Evolutionary conservation across 1,140 invertebrate genomes (phyloP), one percentile per base, ranked within the genome.

Genomic region (Galleria mellonella): DNA sequence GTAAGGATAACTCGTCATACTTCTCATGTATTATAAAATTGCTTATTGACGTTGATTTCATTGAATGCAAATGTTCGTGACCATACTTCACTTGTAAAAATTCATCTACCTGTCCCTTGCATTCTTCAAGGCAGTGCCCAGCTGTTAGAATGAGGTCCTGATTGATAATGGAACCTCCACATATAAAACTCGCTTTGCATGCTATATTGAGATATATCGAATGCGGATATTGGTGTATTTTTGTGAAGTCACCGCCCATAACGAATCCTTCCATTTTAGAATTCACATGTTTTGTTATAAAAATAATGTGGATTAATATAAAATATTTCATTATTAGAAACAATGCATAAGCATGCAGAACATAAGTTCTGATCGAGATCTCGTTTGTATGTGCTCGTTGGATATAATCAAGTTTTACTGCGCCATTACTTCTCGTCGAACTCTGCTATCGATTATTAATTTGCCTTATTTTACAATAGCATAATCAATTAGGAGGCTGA

Each of bases 161-260:
- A 23, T 47, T 60, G 1, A 60, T 1, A 1, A 59, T 42, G 0
- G 55, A 59, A 4, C 39, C 39, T 1, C 51, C 55, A 27, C 55
- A 54, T 9, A 41, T 23, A 32, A 43, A 52, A 1, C 17, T 13
- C 5, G 8, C 13, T 7, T 8, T 7, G 6, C 31, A 32, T 1
- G 2, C 1, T 30, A 41, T 17, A 14, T 5, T n/a, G 11, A 51
- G 11, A 17, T 31, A 47, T 10, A 32, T 39, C 0, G 40, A 45
- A 30, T 52, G 50, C 0, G 50, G 50, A 13, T 23, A 43, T 27
- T 46, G 10, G 0, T 27, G 31, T 9, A 47, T 47, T 4, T 36
- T n/a, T 0, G 32, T 33, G 9, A 14, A 10, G n/a, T 14, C 23
- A 10, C 50, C 43, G 1, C 39, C 43, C 1, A 46, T 32, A 13